Conservation (phyloP, 2,888 invertebrate species). For the Cephus nigrinus region DNA sequence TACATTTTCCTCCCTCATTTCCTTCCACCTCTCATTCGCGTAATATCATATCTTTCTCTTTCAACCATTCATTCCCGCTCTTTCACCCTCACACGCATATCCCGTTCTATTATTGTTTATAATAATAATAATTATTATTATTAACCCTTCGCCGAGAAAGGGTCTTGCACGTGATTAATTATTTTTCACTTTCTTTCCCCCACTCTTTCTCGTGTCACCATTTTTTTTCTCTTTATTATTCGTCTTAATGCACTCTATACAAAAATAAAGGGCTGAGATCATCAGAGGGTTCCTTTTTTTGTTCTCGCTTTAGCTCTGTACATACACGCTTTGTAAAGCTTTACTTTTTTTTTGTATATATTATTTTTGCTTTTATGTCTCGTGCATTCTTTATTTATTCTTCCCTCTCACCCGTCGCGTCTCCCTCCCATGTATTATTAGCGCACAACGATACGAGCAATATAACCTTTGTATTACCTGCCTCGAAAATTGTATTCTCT, state of each 20-base stretch:
- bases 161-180: not conserved
- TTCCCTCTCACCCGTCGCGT: not conserved
- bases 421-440: not conserved
- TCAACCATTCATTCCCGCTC: slow-evolving; percentile 25
- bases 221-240: slow-evolving; percentile 40
- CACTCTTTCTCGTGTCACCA: slow-evolving; percentile 21
- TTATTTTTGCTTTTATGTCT: not conserved
- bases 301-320: slow-evolving; percentile 42
- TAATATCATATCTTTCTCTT: slow-evolving; percentile 3
- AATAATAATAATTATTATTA: not conserved
- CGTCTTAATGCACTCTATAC: slow-evolving; percentile 55
- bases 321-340: slow-evolving; percentile 11
- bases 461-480: slow-evolving; percentile 24
- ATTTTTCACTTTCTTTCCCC: slow-evolving; percentile 23
- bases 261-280: slow-evolving; percentile 64
- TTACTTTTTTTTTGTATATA: not conserved
- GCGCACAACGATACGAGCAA: not conserved
- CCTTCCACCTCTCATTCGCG: not conserved
- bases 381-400: not conserved
- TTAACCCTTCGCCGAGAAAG: not conserved
- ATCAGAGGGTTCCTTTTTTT: slow-evolving; percentile 45
- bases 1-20: not conserved
- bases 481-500: slow-evolving; percentile 30
- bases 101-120: not conserved
- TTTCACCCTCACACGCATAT: not conserved